These are phyloP conservation scores for Tupaia chinensis DNA, from an alignment of 2,113 vertebrate genomes.

Conservation along the genomic window DNA sequence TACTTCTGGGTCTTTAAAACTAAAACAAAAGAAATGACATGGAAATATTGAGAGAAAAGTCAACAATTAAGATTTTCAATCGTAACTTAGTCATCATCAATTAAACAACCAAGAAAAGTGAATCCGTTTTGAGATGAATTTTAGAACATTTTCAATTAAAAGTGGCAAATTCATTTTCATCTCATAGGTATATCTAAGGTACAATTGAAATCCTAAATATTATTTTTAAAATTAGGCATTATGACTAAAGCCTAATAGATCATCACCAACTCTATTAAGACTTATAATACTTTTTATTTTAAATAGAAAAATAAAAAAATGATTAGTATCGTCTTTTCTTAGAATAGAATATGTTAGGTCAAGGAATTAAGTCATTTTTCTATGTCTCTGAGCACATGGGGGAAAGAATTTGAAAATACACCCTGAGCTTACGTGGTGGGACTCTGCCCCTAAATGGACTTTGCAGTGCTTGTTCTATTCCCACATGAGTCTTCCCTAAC, in stretches of 20 bases:
- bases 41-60: conserved; percentile 69
- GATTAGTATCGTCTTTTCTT: conserved; percentile 48
- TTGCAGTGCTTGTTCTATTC: neutral
- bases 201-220: conserved; percentile 54
- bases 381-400: neutral
- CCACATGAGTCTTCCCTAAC: neutral
- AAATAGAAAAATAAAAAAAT: conserved; percentile 59
- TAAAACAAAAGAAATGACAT: conserved; percentile 67
- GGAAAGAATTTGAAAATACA: conserved; percentile 8
- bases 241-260: conserved; percentile 59
- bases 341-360: conserved; percentile 41
- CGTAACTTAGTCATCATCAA: conserved; percentile 57
- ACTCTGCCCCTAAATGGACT: neutral
- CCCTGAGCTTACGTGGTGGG: neutral
- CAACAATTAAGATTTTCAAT: conserved; percentile 68
- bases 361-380: conserved; percentile 47
- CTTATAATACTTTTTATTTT: conserved; percentile 58
- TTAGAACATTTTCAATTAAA: conserved; percentile 73
- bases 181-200: conserved; percentile 25
- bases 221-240: conserved; percentile 70
- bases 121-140: conserved; percentile 48
- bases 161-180: conserved; percentile 72
- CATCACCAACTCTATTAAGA: neutral
- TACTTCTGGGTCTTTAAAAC: conserved; percentile 54
- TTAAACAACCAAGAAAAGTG: conserved; percentile 56